Conservation (phyloP, 2,113 vertebrate species). For the Paramormyrops kingsleyae region DNA sequence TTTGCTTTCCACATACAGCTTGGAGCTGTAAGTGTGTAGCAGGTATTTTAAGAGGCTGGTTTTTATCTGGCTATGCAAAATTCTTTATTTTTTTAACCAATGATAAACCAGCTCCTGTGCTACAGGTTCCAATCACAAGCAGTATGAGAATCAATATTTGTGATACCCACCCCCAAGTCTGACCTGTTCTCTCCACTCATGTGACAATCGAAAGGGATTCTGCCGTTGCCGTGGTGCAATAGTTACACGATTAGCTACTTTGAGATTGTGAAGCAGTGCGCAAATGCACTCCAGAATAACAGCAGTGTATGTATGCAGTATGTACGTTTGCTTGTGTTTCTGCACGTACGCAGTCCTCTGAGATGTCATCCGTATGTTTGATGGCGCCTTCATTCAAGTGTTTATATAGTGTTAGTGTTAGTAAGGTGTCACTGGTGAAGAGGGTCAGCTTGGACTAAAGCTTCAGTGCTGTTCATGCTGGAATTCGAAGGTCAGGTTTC, state of each 20-base stretch:
- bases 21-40: not conserved
- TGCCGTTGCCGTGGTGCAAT: not conserved
- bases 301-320: not conserved
- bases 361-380: not conserved
- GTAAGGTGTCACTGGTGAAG: not conserved
- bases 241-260: not conserved
- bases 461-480: not conserved
- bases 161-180: not conserved
- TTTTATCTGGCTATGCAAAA: not conserved
- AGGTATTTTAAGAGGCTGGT: not conserved
- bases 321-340: not conserved
- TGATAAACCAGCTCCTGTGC: not conserved
- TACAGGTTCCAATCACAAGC: not conserved
- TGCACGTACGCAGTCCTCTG: not conserved
- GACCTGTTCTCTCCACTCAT: not conserved
- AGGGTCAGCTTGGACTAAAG: not conserved
- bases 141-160: not conserved
- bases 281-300: not conserved
- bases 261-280: not conserved
- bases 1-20: not conserved
- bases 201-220: not conserved
- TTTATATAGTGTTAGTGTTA: too few relatives aligned
- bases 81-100: not conserved
- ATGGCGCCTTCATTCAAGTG: not conserved
- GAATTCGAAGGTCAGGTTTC: not conserved